These are phyloP conservation scores for Corythornis vintsioides DNA, from an alignment of 2,113 vertebrate genomes.

Conservation along the genomic window DNA sequence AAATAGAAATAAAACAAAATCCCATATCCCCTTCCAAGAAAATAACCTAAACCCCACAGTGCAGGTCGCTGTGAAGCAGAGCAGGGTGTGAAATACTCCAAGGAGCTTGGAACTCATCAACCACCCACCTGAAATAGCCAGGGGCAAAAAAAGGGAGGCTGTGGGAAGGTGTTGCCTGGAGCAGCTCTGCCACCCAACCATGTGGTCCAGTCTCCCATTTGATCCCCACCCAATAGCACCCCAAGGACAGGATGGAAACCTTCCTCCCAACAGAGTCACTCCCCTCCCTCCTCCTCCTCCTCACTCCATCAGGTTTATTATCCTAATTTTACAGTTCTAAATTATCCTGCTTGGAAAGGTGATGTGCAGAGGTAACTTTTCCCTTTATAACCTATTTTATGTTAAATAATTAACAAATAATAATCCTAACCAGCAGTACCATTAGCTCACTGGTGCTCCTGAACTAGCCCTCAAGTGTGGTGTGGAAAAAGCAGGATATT, in stretches of 20 bases:
- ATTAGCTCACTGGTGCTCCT: neutral
- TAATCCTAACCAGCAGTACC: conserved; percentile 5
- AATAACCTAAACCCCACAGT: neutral
- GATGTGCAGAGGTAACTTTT: neutral
- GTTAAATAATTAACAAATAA: conserved; percentile 5
- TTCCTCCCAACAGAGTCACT: neutral
- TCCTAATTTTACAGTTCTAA: neutral
- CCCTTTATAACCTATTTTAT: neutral
- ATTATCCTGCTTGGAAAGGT: neutral
- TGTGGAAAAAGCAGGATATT: neutral
- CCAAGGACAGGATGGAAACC: neutral
- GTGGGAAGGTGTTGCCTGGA: neutral
- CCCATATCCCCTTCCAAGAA: neutral
- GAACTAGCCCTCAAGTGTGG: neutral
- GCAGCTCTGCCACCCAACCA: neutral
- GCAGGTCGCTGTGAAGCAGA: neutral
- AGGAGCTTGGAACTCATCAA: neutral
- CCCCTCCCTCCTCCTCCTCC: neutral
- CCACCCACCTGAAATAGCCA: neutral
- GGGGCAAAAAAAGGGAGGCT: neutral
- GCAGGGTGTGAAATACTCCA: neutral
- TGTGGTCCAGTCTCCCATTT: neutral
- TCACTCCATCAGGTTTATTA: neutral
- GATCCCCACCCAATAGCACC: rapidly evolving
- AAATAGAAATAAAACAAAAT: too few species aligned